Evolutionary conservation across 2,113 vertebrate species (phyloP).

Genomic region (Hippocampus barbouri): DNA sequence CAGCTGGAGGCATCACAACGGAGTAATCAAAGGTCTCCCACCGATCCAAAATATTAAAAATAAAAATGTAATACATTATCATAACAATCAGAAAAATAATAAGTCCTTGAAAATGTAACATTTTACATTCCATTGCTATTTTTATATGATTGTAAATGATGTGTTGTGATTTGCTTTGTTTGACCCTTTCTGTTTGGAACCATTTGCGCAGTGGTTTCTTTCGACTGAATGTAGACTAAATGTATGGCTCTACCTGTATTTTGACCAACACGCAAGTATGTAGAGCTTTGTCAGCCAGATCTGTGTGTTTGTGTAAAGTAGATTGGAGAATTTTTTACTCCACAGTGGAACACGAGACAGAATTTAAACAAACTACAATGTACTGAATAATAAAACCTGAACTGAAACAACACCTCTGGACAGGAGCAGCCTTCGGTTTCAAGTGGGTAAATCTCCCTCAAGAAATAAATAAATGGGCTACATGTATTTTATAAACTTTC

Average conservation of each 20-base stretch:
- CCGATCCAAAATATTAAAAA: slow-evolving; percentile 5
- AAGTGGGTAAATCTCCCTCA: neutral
- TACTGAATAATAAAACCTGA: slow-evolving; percentile 17
- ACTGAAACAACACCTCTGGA: neutral
- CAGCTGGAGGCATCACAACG: neutral
- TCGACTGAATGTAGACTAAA: neutral
- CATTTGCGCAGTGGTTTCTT: neutral
- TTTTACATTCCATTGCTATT: neutral
- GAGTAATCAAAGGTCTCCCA: slow-evolving; percentile 2
- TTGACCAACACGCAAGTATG: slow-evolving; percentile 43
- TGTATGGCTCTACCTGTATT: neutral
- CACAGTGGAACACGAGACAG: slow-evolving; percentile 28
- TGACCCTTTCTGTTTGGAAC: neutral
- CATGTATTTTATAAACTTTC: neutral
- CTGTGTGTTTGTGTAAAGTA: slow-evolving; percentile 40
- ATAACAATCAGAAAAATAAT: neutral
- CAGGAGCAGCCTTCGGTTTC: neutral
- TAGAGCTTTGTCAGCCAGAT: slow-evolving; percentile 22
- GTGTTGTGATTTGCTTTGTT: neutral
- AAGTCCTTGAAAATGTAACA: neutral
- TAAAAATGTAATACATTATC: neutral
- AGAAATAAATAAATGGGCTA: neutral
- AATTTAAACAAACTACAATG: slow-evolving; percentile 34
- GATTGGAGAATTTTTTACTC: slow-evolving; percentile 35
- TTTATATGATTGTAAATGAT: neutral